Evolutionary conservation across 2,797 vertebrate genomes (phyloP).

Genomic region (Rhadinocentrus ornatus): DNA sequence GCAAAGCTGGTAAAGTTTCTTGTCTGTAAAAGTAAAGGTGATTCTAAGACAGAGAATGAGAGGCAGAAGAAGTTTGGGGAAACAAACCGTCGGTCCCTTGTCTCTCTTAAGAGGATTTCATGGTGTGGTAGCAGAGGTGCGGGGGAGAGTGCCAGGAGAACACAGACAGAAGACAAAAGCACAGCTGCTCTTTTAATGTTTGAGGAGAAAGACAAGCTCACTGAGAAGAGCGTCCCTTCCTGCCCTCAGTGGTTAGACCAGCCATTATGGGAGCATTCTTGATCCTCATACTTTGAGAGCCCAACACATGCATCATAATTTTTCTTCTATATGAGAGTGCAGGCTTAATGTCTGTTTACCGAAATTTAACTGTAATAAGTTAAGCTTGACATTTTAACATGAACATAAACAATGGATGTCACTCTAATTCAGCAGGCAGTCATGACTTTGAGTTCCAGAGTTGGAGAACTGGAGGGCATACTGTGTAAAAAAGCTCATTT

Average conservation of each 20-base stretch:
- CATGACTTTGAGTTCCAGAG: background rate
- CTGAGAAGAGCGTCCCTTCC: conserved; percentile 33
- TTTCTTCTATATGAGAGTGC: conserved; percentile 5
- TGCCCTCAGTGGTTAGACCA: conserved; percentile 37
- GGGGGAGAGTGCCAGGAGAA: conserved; percentile 42
- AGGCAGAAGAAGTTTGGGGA: conserved; percentile 8
- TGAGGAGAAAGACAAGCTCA: conserved; percentile 66
- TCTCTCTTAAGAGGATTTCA: conserved; percentile 78
- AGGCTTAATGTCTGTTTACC: background rate
- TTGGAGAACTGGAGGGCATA: background rate
- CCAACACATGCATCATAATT: background rate
- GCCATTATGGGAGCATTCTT: conserved; percentile 35
- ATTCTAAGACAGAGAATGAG: conserved; percentile 31
- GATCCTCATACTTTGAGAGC: conserved; percentile 14
- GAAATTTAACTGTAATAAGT: background rate
- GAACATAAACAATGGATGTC: background rate
- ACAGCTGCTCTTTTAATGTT: conserved; percentile 79
- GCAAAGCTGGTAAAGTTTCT: conserved; percentile 28
- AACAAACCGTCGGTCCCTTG: conserved; percentile 55
- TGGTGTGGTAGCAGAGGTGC: conserved; percentile 65
- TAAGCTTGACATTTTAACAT: background rate
- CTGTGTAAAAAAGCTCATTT: background rate
- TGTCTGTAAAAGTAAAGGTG: conserved; percentile 15
- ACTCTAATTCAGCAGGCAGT: background rate
- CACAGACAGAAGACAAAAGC: conserved; percentile 75